phyloP scores from a whole-genome alignment of 1,140 invertebrate genomes.

The Euglossa dilemma region DNA sequence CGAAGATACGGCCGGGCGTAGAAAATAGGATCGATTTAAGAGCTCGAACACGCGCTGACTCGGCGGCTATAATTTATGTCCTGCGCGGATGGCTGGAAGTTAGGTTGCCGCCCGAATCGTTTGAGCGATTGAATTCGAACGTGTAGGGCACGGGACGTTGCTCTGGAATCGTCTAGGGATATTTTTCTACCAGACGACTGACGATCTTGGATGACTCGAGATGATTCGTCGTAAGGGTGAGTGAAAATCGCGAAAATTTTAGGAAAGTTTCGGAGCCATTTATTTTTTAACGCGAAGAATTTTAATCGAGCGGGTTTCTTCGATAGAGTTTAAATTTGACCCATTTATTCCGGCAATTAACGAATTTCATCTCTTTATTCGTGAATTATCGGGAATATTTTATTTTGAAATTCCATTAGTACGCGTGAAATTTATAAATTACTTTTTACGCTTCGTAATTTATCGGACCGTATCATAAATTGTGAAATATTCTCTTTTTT shows the following conservation, averaged over 20 bases:
- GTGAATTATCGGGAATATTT: background rate
- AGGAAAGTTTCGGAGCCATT: background rate
- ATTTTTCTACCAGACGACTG: background rate
- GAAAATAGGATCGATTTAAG: constrained; percentile 57
- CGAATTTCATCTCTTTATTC: background rate
- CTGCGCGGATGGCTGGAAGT: constrained; percentile 39
- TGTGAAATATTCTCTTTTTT: too few species aligned
- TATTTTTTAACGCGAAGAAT: background rate
- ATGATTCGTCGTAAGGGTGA: background rate
- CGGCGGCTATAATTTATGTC: constrained; percentile 27
- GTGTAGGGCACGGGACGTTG: background rate
- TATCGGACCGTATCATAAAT: too few species aligned
- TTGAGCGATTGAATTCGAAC: constrained; percentile 31
- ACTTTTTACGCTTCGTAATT: background rate
- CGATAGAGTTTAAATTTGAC: background rate
- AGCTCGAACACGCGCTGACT: constrained; percentile 15
- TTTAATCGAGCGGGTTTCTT: background rate
- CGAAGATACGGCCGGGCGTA: constrained; percentile 36
- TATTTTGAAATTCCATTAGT: background rate
- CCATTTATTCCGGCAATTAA: background rate
- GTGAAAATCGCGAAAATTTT: background rate
- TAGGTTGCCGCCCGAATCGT: constrained; percentile 42
- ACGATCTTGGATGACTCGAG: background rate
- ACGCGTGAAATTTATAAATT: background rate
- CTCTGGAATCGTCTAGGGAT: too few species aligned